These are phyloP conservation scores for Leucania comma DNA, from an alignment of 2,888 invertebrate species.

Conservation along the genomic window DNA sequence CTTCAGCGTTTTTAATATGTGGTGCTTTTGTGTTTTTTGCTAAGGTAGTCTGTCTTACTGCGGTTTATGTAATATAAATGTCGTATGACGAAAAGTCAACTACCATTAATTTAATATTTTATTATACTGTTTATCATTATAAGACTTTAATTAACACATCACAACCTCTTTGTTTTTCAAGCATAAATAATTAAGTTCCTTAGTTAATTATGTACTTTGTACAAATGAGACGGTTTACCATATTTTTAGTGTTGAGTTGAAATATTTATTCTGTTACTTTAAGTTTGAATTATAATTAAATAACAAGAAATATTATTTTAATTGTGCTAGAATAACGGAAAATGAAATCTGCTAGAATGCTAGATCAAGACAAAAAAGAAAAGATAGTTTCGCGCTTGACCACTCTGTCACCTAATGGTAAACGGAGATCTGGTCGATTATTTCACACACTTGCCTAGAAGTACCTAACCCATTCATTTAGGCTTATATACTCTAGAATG, in stretches of 20 bases:
- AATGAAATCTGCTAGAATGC: too few species aligned
- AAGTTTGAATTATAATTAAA: not conserved
- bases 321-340: not conserved
- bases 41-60: too few species aligned
- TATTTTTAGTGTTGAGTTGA: conserved; percentile 1
- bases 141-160: conserved; percentile 24
- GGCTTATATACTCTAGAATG: too few species aligned
- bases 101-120: not conserved
- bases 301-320: not conserved
- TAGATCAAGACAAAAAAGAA: not conserved
- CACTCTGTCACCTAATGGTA: too few species aligned
- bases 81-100: not conserved
- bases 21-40: too few species aligned
- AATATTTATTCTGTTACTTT: not conserved
- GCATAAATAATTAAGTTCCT: conserved; percentile 19
- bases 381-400: too few species aligned
- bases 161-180: conserved; percentile 14
- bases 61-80: too few species aligned
- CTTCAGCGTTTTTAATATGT: too few species aligned
- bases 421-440: too few species aligned
- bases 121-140: not conserved
- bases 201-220: conserved; percentile 9
- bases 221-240: conserved; percentile 7
- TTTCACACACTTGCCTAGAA: too few species aligned
- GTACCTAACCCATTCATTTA: too few species aligned